Evolutionary conservation across 2,113 vertebrate species (phyloP).

Genomic region (Bufo gargarizans): DNA sequence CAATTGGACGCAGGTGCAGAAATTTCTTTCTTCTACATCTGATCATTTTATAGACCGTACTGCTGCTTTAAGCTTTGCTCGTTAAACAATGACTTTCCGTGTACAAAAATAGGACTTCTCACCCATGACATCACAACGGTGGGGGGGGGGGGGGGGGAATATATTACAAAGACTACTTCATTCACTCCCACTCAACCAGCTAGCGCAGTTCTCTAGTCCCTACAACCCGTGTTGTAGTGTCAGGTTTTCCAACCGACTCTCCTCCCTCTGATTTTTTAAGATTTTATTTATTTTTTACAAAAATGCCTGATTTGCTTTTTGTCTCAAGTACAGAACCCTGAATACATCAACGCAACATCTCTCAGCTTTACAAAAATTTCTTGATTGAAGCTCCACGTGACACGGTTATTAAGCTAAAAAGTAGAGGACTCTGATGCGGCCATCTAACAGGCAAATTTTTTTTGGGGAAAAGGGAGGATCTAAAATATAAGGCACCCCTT

Average conservation of each 20-base stretch:
- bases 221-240: constrained; percentile 40
- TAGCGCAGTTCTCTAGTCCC: neutral
- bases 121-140: neutral
- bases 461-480: constrained; percentile 8
- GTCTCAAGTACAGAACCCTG: neutral
- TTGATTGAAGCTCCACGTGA: neutral
- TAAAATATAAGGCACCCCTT: constrained; percentile 42
- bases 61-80: constrained; percentile 27
- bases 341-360: neutral
- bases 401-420: neutral
- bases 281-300: neutral
- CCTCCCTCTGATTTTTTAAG: neutral
- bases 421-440: neutral
- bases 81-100: neutral
- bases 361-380: neutral
- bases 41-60: neutral
- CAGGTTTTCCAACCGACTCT: neutral
- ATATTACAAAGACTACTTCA: neutral
- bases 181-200: neutral
- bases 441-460: constrained; percentile 10
- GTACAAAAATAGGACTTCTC: neutral
- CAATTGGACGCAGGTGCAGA: neutral
- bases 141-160: neutral
- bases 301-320: neutral
- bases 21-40: neutral